Evolutionary conservation across 2,113 vertebrate species (phyloP).

Genomic region (Lates calcarifer): DNA sequence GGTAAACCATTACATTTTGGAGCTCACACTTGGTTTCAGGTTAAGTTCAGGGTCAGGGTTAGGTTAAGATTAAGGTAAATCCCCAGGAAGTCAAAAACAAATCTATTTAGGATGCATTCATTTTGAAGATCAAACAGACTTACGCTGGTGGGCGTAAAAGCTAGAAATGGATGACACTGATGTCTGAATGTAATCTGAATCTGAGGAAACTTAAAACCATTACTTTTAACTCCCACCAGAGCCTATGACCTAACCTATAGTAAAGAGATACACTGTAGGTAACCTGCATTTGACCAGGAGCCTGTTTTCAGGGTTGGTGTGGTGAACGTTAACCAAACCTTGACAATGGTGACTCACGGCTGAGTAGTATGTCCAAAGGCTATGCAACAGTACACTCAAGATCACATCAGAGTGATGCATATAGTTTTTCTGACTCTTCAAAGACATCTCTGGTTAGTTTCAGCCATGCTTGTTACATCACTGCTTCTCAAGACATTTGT

Average conservation of each 20-base stretch:
- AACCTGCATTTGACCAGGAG: constrained; percentile 46
- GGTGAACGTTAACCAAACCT: constrained; percentile 47
- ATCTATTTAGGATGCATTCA: not conserved
- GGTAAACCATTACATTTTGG: not conserved
- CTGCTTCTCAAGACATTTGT: not conserved
- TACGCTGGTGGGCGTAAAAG: not conserved
- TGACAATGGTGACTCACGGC: constrained; percentile 34
- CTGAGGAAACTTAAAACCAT: not conserved
- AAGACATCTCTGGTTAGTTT: constrained; percentile 9
- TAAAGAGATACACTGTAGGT: constrained; percentile 18
- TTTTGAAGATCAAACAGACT: not conserved
- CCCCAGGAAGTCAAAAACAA: constrained; percentile 1
- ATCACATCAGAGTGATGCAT: constrained; percentile 42
- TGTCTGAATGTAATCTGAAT: not conserved
- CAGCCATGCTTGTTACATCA: constrained; percentile 17
- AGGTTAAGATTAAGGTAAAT: not conserved
- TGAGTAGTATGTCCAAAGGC: constrained; percentile 42
- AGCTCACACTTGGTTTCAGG: not conserved
- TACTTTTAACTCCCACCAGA: constrained; percentile 7
- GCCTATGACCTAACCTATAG: constrained; percentile 26
- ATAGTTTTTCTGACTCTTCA: constrained; percentile 10
- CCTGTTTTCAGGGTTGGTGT: constrained; percentile 24
- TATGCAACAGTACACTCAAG: constrained; percentile 61
- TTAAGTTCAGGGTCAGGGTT: not conserved
- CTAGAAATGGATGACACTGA: not conserved